These are phyloP conservation scores for Trisateles emortualis DNA, from an alignment of 2,888 invertebrate species.

Conservation along the genomic window DNA sequence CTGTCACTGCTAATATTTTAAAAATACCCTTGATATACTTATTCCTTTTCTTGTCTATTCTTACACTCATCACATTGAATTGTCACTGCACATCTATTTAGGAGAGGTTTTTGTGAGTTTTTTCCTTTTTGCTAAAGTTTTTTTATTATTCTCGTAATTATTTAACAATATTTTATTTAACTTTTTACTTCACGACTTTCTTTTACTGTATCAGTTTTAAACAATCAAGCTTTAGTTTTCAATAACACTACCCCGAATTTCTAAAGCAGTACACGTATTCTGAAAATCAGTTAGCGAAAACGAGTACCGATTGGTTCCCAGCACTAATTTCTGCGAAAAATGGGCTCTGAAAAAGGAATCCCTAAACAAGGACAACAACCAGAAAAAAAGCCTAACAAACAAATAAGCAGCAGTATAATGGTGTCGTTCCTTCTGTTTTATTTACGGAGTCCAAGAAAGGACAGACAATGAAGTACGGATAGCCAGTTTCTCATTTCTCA, in stretches of 20 bases:
- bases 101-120: too few relatives aligned
- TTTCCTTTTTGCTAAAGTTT: too few relatives aligned
- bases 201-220: too few relatives aligned
- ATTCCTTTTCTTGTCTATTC: too few relatives aligned
- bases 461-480: conserved; percentile 27
- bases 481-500: conserved; percentile 27
- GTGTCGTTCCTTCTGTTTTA: conserved; percentile 29
- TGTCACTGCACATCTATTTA: too few relatives aligned
- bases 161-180: too few relatives aligned
- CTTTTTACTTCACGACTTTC: too few relatives aligned
- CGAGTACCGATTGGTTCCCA: neutral
- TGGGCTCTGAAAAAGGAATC: neutral
- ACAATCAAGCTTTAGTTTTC: too few relatives aligned
- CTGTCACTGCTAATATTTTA: too few relatives aligned
- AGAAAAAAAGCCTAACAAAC: conserved; percentile 9
- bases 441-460: conserved; percentile 28
- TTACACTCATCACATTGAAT: too few relatives aligned
- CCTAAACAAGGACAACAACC: neutral
- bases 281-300: neutral
- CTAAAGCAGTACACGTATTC: conserved; percentile 2
- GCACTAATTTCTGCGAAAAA: conserved; percentile 4
- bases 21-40: too few relatives aligned
- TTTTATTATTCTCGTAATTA: too few relatives aligned
- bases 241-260: neutral
- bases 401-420: conserved; percentile 18